A percentile compares a stretch with the other conserved stretches of the same genome.
phyloP scores from a whole-genome alignment of 2,888 invertebrate genomes.

The Coelinius sp. region DNA sequence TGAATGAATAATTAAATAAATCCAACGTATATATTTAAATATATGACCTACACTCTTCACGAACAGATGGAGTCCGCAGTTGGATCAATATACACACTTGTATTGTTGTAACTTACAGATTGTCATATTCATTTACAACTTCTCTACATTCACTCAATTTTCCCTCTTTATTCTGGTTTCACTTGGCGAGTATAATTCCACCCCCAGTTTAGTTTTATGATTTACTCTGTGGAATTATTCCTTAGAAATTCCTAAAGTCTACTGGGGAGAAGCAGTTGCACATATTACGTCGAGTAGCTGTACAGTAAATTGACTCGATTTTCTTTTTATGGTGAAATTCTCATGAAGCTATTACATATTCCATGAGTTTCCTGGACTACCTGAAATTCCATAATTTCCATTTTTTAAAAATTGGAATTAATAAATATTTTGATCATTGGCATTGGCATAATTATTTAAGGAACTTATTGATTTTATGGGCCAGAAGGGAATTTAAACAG shows the following conservation, averaged over 20 bases:
- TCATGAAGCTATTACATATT: neutral
- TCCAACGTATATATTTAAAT: neutral
- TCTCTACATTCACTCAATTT: constrained; percentile 6
- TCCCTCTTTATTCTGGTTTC: constrained; percentile 23
- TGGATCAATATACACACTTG: constrained; percentile 65
- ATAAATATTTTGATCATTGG: too few species aligned
- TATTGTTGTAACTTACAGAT: constrained; percentile 62
- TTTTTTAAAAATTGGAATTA: too few species aligned
- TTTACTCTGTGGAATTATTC: neutral
- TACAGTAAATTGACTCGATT: neutral
- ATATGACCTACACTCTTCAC: constrained; percentile 47
- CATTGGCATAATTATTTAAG: too few species aligned
- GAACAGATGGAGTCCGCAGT: constrained; percentile 56
- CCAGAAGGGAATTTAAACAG: too few species aligned
- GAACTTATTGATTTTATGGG: too few species aligned
- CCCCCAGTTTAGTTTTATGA: neutral
- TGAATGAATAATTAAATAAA: neutral
- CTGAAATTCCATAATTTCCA: too few species aligned
- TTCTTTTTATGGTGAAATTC: neutral
- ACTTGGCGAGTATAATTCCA: neutral
- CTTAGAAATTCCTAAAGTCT: neutral
- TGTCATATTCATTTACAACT: constrained; percentile 60
- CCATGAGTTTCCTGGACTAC: too few species aligned
- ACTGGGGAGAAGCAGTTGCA: too few species aligned
- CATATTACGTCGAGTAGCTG: neutral